Base-by-base conservation (phyloP, 2,113 vertebrate genomes). In the Zosterops borbonicus region DNA sequence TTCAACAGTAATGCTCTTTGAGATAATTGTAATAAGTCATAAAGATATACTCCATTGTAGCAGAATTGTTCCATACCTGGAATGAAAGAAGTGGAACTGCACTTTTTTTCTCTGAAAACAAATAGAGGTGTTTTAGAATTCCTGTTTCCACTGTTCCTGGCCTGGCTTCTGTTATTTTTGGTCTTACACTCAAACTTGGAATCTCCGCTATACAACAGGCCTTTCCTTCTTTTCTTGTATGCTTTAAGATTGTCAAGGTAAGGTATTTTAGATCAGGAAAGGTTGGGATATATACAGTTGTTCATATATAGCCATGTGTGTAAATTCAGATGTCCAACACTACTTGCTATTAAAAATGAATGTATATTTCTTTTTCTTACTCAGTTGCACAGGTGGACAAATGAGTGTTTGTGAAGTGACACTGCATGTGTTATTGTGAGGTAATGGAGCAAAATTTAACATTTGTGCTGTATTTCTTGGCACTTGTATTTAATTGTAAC, bases 391-490 rank as follows among this genome's bases (percentile, higher is more conserved):
- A 31, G 52, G 12, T 23, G 83, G 68, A 93, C 63, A 88, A 76
- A 23, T 63, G 9, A 8, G 28, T 78, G 37, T 75, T 90, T 78
- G 24, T 64, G 50, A 69, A 74, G 68, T 50, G 60, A 37, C 33
- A 41, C 50, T 52, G 21, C 11, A 18, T 53, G 22, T 74, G 55
- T 69, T 41, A 29, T 41, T 81, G 56, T 87, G 68, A 89, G 68
- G 60, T 84, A 70, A 58, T 35, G n/a, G 68, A 87, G 52, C 35
- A 78, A 81, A 78, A 46, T 62, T 12, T 46, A 82, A 71, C 49
- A 13, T 69, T 93, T n/a, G 79, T 87, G 41, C n/a, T 46, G 21
- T 80, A 29, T 93, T 92, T 92, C 65, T 92, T 93, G 86, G 49
- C 49, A 23, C 46, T 68, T 86, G 4, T 5, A 37, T 59, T 81